Evolutionary conservation across 1,140 invertebrate species (phyloP), one percentile per base, ranked within the genome.

Genomic region (Musca vetustissima): DNA sequence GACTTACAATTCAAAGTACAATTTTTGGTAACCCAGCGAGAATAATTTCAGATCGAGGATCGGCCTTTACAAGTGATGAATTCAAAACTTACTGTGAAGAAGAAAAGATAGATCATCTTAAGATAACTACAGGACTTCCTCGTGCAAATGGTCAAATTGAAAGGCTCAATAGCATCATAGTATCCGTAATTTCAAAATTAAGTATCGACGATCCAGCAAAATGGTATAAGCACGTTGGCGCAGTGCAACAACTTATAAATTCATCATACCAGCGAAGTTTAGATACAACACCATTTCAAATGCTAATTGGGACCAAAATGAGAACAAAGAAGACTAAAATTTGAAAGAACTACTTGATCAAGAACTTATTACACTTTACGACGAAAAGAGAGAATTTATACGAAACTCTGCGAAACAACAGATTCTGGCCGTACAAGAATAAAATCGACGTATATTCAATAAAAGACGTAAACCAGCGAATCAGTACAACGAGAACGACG

Each of bases 31-130:
- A 75, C 22, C 80, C n/a, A 14, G 19, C 13, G 9, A 7, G 24
- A 13, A 61, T 72, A 25, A 65, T 73, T n/a, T 55, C 67, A 77
- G 15, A 17, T 50, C 15, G 71, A 75, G 57, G 76, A 82, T 71
- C 72, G 13, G 71, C 73, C 0, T 82, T 83, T 68, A n/a, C 74
- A 64, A 66, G 72, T 0, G 83, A 81, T 70, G 83, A 79, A 66
- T 50, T 52, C 43, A 64, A 68, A 15, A 47, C 70, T 69, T 69
- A 67, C 0, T 76, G 80, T 21, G 13, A 71, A 22, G 72, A 74
- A 48, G 36, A 71, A 22, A 57, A 53, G 8, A 75, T 78, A 28
- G 28, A 32, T 19, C 66, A 67, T 24, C n/a, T 53, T 19, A 8
- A 24, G 15, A 52, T 67, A n/a, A 80, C 76, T 7, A 81, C 77